phyloP scores from a whole-genome alignment of 2,113 vertebrate species.

The Campylorhamphus procurvoides region DNA sequence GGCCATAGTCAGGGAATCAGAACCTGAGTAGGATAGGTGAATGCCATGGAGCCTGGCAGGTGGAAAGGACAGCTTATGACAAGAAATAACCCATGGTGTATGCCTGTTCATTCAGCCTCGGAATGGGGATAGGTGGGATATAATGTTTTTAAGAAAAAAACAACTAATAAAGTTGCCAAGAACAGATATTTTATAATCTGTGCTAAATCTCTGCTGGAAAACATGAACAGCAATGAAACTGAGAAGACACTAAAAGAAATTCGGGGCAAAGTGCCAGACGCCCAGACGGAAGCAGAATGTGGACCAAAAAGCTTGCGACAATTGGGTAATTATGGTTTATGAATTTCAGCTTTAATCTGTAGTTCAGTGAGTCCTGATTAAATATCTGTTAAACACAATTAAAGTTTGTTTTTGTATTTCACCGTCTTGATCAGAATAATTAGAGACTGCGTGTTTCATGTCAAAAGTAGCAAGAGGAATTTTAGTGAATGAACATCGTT shows the following conservation, averaged over 20 bases:
- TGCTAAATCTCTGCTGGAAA: constrained; percentile 86
- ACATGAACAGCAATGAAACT: constrained; percentile 85
- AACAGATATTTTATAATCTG: constrained; percentile 86
- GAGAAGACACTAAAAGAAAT: constrained; percentile 87
- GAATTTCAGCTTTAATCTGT: constrained; percentile 91
- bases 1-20: neutral
- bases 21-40: neutral
- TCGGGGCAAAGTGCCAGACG: constrained; percentile 86
- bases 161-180: constrained; percentile 82
- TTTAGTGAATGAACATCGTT: constrained; percentile 87
- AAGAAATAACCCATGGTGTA: neutral
- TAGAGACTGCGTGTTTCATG: constrained; percentile 88
- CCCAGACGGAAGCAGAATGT: constrained; percentile 86
- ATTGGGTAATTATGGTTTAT: constrained; percentile 90
- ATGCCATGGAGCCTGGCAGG: neutral
- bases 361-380: constrained; percentile 90
- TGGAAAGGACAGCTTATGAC: neutral
- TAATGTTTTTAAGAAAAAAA: constrained; percentile 68
- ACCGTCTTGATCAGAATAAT: constrained; percentile 89
- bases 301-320: constrained; percentile 88
- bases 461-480: constrained; percentile 87
- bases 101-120: constrained; percentile 52
- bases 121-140: constrained; percentile 46
- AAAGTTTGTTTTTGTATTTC: constrained; percentile 91
- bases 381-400: constrained; percentile 91